Evolutionary conservation across 2,797 vertebrate species (phyloP).

Genomic region (Jordanella pulchra): DNA sequence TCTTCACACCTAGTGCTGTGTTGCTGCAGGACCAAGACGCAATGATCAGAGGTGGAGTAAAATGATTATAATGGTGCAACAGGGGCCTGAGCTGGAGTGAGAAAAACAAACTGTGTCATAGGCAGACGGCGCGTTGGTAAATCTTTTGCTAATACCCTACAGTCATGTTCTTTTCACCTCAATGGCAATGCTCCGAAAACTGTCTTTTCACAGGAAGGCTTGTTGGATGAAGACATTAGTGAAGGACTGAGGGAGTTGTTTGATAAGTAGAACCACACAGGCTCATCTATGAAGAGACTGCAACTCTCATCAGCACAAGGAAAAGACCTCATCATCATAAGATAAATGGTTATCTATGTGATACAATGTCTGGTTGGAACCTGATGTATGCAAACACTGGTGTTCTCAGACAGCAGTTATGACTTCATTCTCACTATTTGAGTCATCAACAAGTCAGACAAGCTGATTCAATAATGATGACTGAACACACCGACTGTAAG

Average conservation of each 20-base stretch:
- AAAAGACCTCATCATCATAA: conserved; percentile 2
- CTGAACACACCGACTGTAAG: conserved; percentile 39
- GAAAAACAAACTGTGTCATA: conserved; percentile 54
- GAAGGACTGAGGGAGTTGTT: conserved; percentile 25
- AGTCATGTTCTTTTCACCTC: conserved; percentile 42
- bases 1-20: conserved; percentile 18
- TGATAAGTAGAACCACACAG: conserved; percentile 14
- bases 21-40: conserved; percentile 39
- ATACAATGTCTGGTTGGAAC: conserved; percentile 27
- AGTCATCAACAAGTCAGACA: conserved; percentile 53
- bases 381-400: conserved; percentile 25
- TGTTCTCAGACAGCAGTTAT: conserved; percentile 43
- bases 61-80: conserved; percentile 42
- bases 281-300: conserved; percentile 6
- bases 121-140: conserved; percentile 40
- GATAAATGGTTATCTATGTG: conserved; percentile 14
- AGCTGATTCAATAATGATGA: conserved; percentile 46
- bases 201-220: conserved; percentile 27
- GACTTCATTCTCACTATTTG: conserved; percentile 48
- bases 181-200: conserved; percentile 48
- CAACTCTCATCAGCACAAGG: conserved; percentile 7
- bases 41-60: conserved; percentile 41
- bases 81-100: conserved; percentile 23
- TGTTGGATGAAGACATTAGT: conserved; percentile 53
- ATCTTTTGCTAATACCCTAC: conserved; percentile 66